Percentiles rank a stretch among this genome's conserved stretches.
Conservation (phyloP, 2,888 invertebrate species). For the Drosophila fungiperda region DNA sequence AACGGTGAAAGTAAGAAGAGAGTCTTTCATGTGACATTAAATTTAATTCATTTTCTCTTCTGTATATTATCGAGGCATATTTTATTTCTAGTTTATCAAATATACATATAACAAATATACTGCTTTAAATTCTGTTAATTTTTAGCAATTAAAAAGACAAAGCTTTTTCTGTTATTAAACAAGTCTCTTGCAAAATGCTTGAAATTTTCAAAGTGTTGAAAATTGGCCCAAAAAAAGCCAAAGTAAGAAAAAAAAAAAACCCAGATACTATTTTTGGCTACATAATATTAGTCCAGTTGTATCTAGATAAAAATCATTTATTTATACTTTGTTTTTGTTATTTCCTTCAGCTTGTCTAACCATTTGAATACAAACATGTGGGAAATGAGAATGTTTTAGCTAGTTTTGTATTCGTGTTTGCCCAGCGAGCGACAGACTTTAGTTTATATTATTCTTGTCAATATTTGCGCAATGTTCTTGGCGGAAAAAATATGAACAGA, state of each 20-base stretch:
- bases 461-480: conserved; percentile 56
- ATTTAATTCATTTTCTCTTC: background rate
- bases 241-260: conserved; percentile 1
- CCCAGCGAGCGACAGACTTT: conserved; percentile 41
- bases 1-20: background rate
- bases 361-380: conserved; percentile 1
- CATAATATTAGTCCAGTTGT: conserved; percentile 43
- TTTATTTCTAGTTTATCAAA: background rate
- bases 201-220: background rate
- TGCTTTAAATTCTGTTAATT: background rate
- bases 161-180: background rate
- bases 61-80: background rate
- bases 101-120: background rate
- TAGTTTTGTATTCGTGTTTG: conserved; percentile 33
- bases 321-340: conserved; percentile 4
- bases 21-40: background rate
- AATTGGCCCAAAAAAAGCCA: conserved; percentile 6
- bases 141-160: background rate
- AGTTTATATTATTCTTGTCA: conserved; percentile 51
- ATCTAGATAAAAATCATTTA: conserved; percentile 14
- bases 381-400: conserved; percentile 17
- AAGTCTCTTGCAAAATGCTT: background rate
- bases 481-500: conserved; percentile 31
- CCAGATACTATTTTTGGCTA: conserved; percentile 28
- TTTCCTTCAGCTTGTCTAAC: conserved; percentile 8